Conservation (phyloP, 1,140 invertebrate genomes). For the Caenorhabditis latens region DNA sequence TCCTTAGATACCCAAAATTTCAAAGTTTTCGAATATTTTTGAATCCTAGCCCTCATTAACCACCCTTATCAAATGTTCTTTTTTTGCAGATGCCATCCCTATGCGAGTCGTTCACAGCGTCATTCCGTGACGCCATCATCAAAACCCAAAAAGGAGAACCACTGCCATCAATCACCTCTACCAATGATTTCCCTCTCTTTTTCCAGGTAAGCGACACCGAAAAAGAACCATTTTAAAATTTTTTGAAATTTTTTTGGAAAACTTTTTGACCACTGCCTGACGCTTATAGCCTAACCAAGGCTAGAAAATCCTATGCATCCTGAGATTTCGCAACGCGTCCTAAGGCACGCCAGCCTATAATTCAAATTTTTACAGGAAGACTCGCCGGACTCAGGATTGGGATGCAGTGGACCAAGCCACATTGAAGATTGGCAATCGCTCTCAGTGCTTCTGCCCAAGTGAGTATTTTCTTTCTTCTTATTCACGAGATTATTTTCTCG, state of each 20-base stretch:
- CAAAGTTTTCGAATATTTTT: no score
- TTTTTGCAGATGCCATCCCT: slow-evolving; percentile 59
- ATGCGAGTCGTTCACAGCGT: slow-evolving; percentile 57
- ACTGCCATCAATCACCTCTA: slow-evolving; percentile 57
- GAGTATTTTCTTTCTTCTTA: slow-evolving; percentile 38
- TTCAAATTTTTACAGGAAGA: slow-evolving; percentile 37
- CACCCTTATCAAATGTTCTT: neutral
- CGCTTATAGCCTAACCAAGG: no score
- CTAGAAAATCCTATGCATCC: no score
- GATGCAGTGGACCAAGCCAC: slow-evolving; percentile 73
- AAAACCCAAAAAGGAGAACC: slow-evolving; percentile 55
- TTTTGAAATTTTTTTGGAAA: slow-evolving; percentile 61
- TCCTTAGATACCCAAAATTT: no score
- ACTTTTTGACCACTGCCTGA: no score
- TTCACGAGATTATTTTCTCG: neutral
- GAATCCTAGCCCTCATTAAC: no score
- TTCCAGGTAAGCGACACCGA: slow-evolving; percentile 35
- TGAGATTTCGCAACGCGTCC: no score
- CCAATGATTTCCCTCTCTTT: slow-evolving; percentile 47
- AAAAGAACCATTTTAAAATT: no score
- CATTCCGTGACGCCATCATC: slow-evolving; percentile 56
- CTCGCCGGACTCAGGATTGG: slow-evolving; percentile 74
- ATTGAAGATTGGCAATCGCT: slow-evolving; percentile 77
- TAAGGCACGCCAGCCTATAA: no score
- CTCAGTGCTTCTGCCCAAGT: slow-evolving; percentile 75